Conservation (phyloP, 2,113 vertebrate genomes). For the Mugil cephalus region DNA sequence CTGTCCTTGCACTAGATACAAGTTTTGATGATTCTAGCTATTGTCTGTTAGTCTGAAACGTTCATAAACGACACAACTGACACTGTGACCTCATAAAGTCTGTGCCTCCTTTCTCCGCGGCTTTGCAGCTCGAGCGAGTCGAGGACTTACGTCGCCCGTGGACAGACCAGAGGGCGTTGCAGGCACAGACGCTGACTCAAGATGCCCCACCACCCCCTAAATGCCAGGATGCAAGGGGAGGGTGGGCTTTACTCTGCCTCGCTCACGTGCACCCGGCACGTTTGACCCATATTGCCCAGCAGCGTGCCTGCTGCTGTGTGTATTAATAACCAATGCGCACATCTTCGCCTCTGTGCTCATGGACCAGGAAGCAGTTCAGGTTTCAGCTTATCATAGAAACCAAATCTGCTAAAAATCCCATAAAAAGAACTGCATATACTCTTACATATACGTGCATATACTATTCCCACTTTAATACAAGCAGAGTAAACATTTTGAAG, state of each 20-base stretch:
- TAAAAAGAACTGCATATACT: no score
- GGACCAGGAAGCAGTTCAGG: slow-evolving; percentile 31
- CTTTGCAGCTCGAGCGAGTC: not conserved
- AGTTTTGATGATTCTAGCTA: not conserved
- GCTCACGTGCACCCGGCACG: slow-evolving; percentile 64
- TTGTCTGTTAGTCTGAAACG: not conserved
- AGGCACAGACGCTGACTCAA: slow-evolving; percentile 51
- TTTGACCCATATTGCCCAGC: slow-evolving; percentile 72
- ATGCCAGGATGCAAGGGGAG: slow-evolving; percentile 31
- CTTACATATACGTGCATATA: no score
- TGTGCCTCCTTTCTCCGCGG: slow-evolving; percentile 14
- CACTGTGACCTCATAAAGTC: not conserved
- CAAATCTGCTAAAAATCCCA: no score
- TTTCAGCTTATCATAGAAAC: slow-evolving; percentile 41
- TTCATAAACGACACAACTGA: not conserved
- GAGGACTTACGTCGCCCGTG: slow-evolving; percentile 16
- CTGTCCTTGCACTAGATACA: not conserved
- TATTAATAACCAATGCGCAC: slow-evolving; percentile 70
- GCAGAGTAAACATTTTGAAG: no score
- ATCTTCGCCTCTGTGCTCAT: slow-evolving; percentile 52
- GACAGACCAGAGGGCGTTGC: slow-evolving; percentile 49
- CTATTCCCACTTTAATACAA: no score
- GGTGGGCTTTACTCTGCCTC: slow-evolving; percentile 44
- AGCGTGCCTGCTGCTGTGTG: slow-evolving; percentile 44
- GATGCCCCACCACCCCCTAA: slow-evolving; percentile 34